Evolutionary conservation across 2,797 vertebrate genomes (phyloP), one percentile per base, ranked within the genome.

Genomic region (Hyperoplus lanceolatus): DNA sequence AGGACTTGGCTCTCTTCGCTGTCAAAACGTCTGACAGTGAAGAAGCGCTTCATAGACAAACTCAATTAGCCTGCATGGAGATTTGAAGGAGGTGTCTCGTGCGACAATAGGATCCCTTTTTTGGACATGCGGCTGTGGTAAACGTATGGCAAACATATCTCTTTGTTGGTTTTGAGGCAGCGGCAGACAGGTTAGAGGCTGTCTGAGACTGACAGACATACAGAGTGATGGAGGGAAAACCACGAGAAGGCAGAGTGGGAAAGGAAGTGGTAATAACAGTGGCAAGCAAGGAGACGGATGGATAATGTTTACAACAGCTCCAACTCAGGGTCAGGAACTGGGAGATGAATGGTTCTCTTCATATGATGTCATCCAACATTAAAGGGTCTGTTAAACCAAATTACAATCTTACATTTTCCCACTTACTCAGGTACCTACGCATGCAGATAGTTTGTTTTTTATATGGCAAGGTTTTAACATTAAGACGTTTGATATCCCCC

Each of bases 41-140:
- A 91, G 84, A 79, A 88, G 78, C 36, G 75, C 83, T 74, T 87
- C 77, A 82, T 73, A 65, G 90, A 92, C 90, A 89, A 90, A 93
- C 91, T 93, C 87, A 91, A 92, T 94, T 92, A 94, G 89, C 71
- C 80, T 9, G 78, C 68, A 64, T 76, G 75, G 67, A 86, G 64
- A 76, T 84, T 83, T 92, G 73, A 88, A 92, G 88, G 90, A 92
- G 89, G 83, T 76, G 88, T 91, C 88, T 87, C 11, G 4, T 60
- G 60, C 12, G 1, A 89, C 91, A 91, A 91, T 84, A n/a, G 87
- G 55, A 64, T 55, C 29, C 75, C 78, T 73, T 66, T 87, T 93
- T 85, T 87, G 85, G 29, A 90, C 89, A 78, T 86, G 84, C 53
- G 76, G 80, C 81, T 11, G 12, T 11, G 72, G 62, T 87, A 80